Conservation (phyloP, 2,888 invertebrate genomes). For the Malthinus seriepunctatus region DNA sequence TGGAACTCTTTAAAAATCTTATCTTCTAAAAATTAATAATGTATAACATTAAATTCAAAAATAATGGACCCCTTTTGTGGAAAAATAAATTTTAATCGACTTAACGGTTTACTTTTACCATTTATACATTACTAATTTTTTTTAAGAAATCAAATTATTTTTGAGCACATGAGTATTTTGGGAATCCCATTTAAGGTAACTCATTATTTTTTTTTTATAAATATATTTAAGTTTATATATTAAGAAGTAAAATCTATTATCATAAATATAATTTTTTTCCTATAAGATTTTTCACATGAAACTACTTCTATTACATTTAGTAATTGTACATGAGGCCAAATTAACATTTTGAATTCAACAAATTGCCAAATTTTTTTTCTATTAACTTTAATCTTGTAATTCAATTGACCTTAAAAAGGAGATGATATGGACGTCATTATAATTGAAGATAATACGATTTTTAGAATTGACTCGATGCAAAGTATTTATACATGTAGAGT, state of each 20-base stretch:
- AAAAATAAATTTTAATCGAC: slow-evolving; percentile 4
- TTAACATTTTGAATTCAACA: too few species aligned
- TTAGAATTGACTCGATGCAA: background rate
- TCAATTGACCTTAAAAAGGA: background rate
- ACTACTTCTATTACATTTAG: too few species aligned
- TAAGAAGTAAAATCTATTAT: slow-evolving; percentile 6
- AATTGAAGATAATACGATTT: background rate
- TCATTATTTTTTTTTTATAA: slow-evolving; percentile 23
- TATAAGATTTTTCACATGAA: background rate
- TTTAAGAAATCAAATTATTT: slow-evolving; percentile 32
- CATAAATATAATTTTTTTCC: background rate
- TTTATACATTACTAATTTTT: slow-evolving; percentile 31
- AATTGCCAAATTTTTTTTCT: too few species aligned
- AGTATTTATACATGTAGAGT: too few species aligned
- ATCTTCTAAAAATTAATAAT: slow-evolving; percentile 33
- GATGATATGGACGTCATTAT: background rate
- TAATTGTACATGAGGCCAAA: too few species aligned
- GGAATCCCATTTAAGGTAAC: slow-evolving; percentile 34
- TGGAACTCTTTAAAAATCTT: slow-evolving; percentile 43
- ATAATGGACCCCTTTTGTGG: slow-evolving; percentile 4
- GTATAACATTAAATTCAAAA: slow-evolving; percentile 24
- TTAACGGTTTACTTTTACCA: slow-evolving; percentile 23
- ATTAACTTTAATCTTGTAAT: too few species aligned
- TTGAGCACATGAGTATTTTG: slow-evolving; percentile 42
- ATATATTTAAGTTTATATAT: slow-evolving; percentile 13